Evolutionary conservation across 35 echinoderm and acorn worm species (phyloP).

Genomic region (Ptychodera flava): DNA sequence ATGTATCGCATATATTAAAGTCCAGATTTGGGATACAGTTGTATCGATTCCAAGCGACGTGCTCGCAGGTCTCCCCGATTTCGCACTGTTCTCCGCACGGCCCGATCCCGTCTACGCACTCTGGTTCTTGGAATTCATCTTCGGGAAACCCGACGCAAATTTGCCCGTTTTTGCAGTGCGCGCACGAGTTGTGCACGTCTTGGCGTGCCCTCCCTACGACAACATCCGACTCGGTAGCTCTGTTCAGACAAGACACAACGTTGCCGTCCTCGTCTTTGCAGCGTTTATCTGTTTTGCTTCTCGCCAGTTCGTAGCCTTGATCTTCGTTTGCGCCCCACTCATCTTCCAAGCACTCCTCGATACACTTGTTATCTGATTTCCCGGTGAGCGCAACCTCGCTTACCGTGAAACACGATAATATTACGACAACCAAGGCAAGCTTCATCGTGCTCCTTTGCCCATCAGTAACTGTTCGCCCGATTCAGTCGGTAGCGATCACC

Average conservation of each 20-base stretch:
- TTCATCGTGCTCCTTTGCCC: too few species aligned
- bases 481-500: too few species aligned
- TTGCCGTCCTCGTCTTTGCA: neutral
- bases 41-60: neutral
- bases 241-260: neutral
- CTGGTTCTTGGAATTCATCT: neutral
- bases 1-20: neutral
- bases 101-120: neutral
- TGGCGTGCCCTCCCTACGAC: neutral
- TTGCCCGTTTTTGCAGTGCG: neutral
- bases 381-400: too few species aligned
- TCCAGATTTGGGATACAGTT: neutral
- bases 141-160: neutral
- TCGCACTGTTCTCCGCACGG: neutral
- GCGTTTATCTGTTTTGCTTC: neutral
- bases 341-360: neutral
- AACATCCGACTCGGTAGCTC: neutral
- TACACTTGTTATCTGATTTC: neutral
- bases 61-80: neutral
- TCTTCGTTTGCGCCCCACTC: neutral
- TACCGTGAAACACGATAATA: too few species aligned
- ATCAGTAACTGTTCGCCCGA: too few species aligned
- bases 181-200: neutral
- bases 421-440: too few species aligned
- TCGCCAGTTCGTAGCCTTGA: neutral